Base-by-base conservation (phyloP, 2,113 vertebrate species). In the Paradisaea rubra region DNA sequence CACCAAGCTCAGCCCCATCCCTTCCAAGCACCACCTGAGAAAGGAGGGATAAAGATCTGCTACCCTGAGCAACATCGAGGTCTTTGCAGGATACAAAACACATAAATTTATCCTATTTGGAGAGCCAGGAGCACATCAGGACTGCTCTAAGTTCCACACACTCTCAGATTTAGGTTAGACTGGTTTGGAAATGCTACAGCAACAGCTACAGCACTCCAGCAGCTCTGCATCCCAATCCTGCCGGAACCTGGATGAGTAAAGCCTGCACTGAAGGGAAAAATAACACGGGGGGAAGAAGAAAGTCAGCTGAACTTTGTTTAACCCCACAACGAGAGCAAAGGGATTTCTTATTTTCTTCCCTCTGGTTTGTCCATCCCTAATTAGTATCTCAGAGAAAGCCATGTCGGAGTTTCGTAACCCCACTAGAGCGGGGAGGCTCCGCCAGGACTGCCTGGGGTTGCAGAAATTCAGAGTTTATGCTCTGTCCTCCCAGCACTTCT, bases 281-380 rank as follows among this genome's bases (percentile, higher is more conserved):
- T 25, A 91, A 72, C 56, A 14, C 1, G 2, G 49, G 27, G 59
- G 33, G 15, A 66, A n/a, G 45, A 78, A 91, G 54, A 90, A 77
- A 81, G 54, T 35, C 15, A 83, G 59, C 72, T 96, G 96, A 96
- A 95, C 96, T 97, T 65, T 80, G 47, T 35, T 72, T 95, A 63
- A 93, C 89, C 92, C 60, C 87, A 65, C 53, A 59, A 88, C 15
- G 78, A 81, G 91, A 65, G 91, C 94, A 93, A 88, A 68, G 93
- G 88, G 94, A 94, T 88, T 95, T 94, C 86, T 95, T 81, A 24
- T 83, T 95, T 95, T 85, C 95, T 72, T 91, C 86, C 54, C 93
- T 95, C 91, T 91, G 88, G 54, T 95, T 94, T 94, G 81, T 92
- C 93, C 95, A 94, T 96, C 90, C 79, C 89, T 96, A 96, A 97